Base-by-base conservation (phyloP, 2,797 vertebrate species). In the Vipera ursinii region DNA sequence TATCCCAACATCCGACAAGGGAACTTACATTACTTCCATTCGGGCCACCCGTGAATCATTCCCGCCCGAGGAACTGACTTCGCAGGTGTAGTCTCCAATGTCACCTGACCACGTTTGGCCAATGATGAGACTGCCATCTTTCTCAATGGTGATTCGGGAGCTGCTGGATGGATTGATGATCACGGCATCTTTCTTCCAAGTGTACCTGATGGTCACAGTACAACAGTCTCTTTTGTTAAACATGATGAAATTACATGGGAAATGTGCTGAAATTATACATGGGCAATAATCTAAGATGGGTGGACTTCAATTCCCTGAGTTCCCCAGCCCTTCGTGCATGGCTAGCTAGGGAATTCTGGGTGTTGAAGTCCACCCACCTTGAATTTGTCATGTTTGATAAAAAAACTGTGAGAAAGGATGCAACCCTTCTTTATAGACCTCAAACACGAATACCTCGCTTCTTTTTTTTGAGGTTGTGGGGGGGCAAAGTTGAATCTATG, bases 61-160 rank as follows among this genome's bases (percentile, higher is more conserved):
- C 89, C 99, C 99, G 1, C 99, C 99, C 17, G 96, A 96, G 0
- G 99, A 99, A n/a, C 98, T 86, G 89, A 99, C 98, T 0, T 98
- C 98, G 26, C 99, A 99, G 28, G 98, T 99, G 94, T 99, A 99
- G 96, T 99, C 98, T 0, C 99, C 99, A 0, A 99, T 99, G 97
- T 99, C 99, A 0, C 99, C 99, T 0, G 99, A 99, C 99, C 99
- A 99, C 0, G 99, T 99, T 97, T 99, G 99, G 95, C 98, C 98
- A 95, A 99, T 99, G 86, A 98, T 97, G 86, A 99, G 98, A 32
- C 98, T 98, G 53, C 99, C 99, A 0, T 98, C 98, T 73, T 96
- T 93, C 61, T 98, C 98, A 3, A 99, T 96, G 0, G 97, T 97
- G 51, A 99, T 97, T 90, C 99, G 98, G 14, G 98, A 98, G 32